Conservation (phyloP, 2,888 invertebrate genomes). For the Sarcophaga carnaria region DNA sequence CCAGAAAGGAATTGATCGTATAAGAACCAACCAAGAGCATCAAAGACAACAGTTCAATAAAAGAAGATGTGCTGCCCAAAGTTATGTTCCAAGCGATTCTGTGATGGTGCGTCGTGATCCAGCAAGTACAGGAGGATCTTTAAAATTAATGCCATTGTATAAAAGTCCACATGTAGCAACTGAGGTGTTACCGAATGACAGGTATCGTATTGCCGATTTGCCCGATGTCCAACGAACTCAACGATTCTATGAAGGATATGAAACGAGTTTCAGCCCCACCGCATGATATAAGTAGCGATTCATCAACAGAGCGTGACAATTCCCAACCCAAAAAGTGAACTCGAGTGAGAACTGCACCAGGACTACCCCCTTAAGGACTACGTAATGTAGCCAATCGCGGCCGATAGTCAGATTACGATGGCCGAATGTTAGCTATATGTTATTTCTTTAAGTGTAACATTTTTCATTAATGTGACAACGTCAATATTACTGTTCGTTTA, state of each 20-base stretch:
- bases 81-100: slow-evolving; percentile 58
- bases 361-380: background rate
- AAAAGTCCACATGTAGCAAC: slow-evolving; percentile 12
- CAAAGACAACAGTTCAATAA: slow-evolving; percentile 54
- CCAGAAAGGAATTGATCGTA: too few relatives aligned
- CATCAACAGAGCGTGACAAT: background rate
- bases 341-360: background rate
- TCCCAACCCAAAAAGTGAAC: background rate
- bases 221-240: background rate
- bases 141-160: background rate
- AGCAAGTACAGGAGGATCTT: background rate
- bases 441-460: background rate
- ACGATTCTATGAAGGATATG: background rate
- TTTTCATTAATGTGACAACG: too few relatives aligned
- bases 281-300: background rate
- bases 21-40: slow-evolving; percentile 29
- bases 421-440: background rate
- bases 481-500: too few relatives aligned
- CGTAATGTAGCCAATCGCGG: background rate
- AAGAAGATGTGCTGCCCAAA: slow-evolving; percentile 40
- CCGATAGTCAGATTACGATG: too few relatives aligned
- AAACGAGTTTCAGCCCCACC: background rate
- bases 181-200: background rate
- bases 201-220: background rate
- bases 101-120: background rate